Percentiles rank a stretch among this genome's conserved stretches.
phyloP scores from a whole-genome alignment of 2,797 vertebrate species.

The Chanos chanos region DNA sequence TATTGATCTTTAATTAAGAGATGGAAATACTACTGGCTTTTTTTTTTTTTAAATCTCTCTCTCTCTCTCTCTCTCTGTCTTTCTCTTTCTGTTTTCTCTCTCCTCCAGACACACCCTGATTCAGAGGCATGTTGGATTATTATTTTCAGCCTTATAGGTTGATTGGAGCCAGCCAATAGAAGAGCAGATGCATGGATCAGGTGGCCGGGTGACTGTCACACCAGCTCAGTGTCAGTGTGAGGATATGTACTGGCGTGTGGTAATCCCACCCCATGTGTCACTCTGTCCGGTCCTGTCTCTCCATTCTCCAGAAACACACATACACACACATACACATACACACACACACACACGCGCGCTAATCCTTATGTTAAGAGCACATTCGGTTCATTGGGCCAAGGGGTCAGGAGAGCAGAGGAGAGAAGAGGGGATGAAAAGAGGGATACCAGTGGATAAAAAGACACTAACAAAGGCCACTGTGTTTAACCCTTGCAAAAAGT shows the following conservation, averaged over 20 bases:
- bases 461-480: background rate
- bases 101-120: conserved; percentile 56
- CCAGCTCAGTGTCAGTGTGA: conserved; percentile 48
- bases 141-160: conserved; percentile 37
- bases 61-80: background rate
- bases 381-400: conserved; percentile 40
- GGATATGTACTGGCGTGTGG: conserved; percentile 23
- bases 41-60: background rate
- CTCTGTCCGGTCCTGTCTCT: too few relatives aligned
- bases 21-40: background rate
- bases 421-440: background rate
- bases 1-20: too few relatives aligned
- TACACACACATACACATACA: conserved; percentile 7
- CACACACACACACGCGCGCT: conserved; percentile 5
- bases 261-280: conserved; percentile 40
- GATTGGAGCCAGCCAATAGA: conserved; percentile 44
- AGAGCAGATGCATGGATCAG: conserved; percentile 28
- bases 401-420: conserved; percentile 11
- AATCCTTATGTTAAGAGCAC: conserved; percentile 29
- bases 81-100: background rate
- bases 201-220: conserved; percentile 44
- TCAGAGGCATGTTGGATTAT: conserved; percentile 26
- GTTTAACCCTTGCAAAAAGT: background rate
- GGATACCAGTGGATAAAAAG: background rate
- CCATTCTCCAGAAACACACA: too few relatives aligned